Evolutionary conservation across 1,140 invertebrate genomes (phyloP).

Genomic region (Periplaneta americana): DNA sequence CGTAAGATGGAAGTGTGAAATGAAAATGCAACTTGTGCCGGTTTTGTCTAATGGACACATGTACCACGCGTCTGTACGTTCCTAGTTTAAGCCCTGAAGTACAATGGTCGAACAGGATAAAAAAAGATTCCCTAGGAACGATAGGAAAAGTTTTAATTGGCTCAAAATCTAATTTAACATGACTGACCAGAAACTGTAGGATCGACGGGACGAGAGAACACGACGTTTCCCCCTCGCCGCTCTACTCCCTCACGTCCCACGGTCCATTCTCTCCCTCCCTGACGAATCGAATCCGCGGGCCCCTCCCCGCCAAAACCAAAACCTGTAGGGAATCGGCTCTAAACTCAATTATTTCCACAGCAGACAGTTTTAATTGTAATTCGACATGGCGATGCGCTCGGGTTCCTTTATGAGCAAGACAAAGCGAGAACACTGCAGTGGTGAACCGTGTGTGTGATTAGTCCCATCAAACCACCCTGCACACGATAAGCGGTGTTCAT

Average conservation of each 20-base stretch:
- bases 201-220: background rate
- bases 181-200: slow-evolving; percentile 12
- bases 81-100: background rate
- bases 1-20: background rate
- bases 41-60: background rate
- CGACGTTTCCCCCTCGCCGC: background rate
- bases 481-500: too few relatives aligned
- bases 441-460: background rate
- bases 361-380: slow-evolving; percentile 12
- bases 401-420: background rate
- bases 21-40: background rate
- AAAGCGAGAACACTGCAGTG: background rate
- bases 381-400: background rate
- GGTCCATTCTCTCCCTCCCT: too few relatives aligned
- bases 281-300: too few relatives aligned
- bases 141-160: slow-evolving; percentile 18
- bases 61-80: background rate
- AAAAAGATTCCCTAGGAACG: background rate
- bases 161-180: slow-evolving; percentile 17
- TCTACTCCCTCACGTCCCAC: too few relatives aligned
- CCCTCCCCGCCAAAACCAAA: background rate
- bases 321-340: background rate
- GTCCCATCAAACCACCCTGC: background rate
- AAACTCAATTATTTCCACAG: slow-evolving; percentile 9
- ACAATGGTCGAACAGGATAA: background rate